These are phyloP conservation scores for Mactra quadrangularis DNA, from an alignment of 1,140 invertebrate species.

Conservation along the genomic window DNA sequence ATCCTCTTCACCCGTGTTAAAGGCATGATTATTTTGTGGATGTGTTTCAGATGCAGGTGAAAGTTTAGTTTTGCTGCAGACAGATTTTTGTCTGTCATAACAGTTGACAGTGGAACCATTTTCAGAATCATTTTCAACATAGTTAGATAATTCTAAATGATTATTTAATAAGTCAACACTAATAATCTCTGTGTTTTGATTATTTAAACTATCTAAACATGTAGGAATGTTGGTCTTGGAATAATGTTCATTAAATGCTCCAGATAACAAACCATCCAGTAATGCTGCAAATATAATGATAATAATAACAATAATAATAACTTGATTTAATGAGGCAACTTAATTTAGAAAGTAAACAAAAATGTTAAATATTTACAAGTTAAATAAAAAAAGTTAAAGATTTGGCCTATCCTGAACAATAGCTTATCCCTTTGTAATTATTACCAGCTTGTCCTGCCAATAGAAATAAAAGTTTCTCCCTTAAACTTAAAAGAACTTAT, in stretches of 20 bases:
- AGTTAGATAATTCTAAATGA: constrained; percentile 35
- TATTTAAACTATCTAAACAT: constrained; percentile 23
- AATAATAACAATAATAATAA: too few species aligned
- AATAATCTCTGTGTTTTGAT: constrained; percentile 44
- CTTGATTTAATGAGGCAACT: too few species aligned
- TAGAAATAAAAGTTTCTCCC: too few species aligned
- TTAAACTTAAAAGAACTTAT: too few species aligned
- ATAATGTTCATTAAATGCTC: constrained; percentile 57
- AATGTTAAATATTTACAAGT: too few species aligned
- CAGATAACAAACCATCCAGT: constrained; percentile 53
- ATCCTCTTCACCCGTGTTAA: constrained; percentile 64
- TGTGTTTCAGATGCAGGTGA: constrained; percentile 75
- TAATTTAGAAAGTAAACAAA: too few species aligned
- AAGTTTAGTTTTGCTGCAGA: constrained; percentile 64
- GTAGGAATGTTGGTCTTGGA: constrained; percentile 24
- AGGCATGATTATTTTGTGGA: constrained; percentile 73
- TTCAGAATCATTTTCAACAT: constrained; percentile 21
- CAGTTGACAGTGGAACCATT: constrained; percentile 34
- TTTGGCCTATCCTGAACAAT: too few species aligned
- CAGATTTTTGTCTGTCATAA: constrained; percentile 51
- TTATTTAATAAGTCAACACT: constrained; percentile 56
- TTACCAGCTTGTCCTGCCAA: too few species aligned
- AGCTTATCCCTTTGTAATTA: too few species aligned
- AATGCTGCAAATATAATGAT: constrained; percentile 22
- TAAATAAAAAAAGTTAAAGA: too few species aligned